Base-by-base conservation (phyloP, 2,113 vertebrate species). In the Onychostruthus taczanowskii region DNA sequence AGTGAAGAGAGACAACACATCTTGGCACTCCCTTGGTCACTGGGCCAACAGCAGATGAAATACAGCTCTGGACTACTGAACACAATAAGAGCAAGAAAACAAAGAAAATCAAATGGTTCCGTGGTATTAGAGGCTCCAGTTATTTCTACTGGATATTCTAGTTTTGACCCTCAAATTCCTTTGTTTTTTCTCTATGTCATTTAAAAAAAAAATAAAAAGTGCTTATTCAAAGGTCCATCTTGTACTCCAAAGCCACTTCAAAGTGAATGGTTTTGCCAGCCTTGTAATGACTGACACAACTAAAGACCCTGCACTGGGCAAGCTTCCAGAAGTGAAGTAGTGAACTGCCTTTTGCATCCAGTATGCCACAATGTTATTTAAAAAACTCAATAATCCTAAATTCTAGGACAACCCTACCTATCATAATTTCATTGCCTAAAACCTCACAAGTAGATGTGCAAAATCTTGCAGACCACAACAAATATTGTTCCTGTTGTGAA, bases 231-330 rank as follows among this genome's bases (percentile, higher is more conserved):
- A 84, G 19, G 5, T 8, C 13, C 2, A 14, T 50, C n/a, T 64
- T 79, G 18, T 21, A 44, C 23, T 86, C 33, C 27, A 35, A 88
- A 77, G 17, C 7, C 0, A 0, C 8, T 75, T 91, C 2, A 1
- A 78, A 68, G 31, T 39, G 23, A 67, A 56, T 31, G 6, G 21
- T 67, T 94, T 84, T 80, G 39, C 30, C 66, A 33, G 7, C 5
- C 14, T 76, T 31, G 8, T 27, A 59, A 68, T 43, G 22, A 62
- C 13, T 68, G 66, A 49, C 27, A 16, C 37, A 13, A 24, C 27
- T 46, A n/a, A 93, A 69, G 11, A 35, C 2, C 12, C n/a, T 53
- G 35, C 31, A 23, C 9, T 64, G 31, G 10, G 26, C 19, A 85
- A 68, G 43, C 20, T 55, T 7, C 49, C 9, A 5, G 27, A 72